phyloP scores from a whole-genome alignment of 2,888 invertebrate genomes.

The Cordilura impudica region DNA sequence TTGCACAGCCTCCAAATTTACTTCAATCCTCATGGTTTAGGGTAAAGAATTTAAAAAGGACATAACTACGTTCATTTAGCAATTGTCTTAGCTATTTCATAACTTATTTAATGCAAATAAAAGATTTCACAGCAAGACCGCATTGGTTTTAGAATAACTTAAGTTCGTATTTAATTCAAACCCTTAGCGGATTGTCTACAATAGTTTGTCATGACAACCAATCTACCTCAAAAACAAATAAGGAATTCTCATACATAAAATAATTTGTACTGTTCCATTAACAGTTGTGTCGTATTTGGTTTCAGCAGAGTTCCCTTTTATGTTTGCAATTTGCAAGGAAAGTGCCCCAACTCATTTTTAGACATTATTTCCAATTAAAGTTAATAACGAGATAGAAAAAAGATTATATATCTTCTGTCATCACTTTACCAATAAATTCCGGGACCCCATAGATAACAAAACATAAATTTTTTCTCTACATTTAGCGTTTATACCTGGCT shows the following conservation, averaged over 20 bases:
- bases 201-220: constrained; percentile 49
- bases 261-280: constrained; percentile 42
- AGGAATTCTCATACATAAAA: constrained; percentile 46
- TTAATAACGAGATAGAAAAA: too few species aligned
- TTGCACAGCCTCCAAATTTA: too few species aligned
- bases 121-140: not conserved
- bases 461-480: not conserved
- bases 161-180: not conserved
- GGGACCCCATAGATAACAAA: too few species aligned
- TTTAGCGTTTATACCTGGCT: not conserved
- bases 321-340: not conserved
- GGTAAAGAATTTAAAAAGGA: too few species aligned
- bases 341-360: not conserved
- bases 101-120: not conserved
- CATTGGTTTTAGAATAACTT: not conserved
- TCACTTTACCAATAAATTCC: too few species aligned
- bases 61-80: too few species aligned
- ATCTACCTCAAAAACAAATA: constrained; percentile 50
- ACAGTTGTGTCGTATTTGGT: constrained; percentile 37
- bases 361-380: not conserved
- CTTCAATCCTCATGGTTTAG: too few species aligned
- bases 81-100: not conserved
- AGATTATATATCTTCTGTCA: too few species aligned
- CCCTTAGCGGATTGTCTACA: constrained; percentile 31
- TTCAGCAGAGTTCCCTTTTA: constrained; percentile 15